Percentiles rank a stretch among this genome's conserved stretches.
Evolutionary conservation across 2,113 vertebrate genomes (phyloP).

Genomic region (Turdus rufiventris): DNA sequence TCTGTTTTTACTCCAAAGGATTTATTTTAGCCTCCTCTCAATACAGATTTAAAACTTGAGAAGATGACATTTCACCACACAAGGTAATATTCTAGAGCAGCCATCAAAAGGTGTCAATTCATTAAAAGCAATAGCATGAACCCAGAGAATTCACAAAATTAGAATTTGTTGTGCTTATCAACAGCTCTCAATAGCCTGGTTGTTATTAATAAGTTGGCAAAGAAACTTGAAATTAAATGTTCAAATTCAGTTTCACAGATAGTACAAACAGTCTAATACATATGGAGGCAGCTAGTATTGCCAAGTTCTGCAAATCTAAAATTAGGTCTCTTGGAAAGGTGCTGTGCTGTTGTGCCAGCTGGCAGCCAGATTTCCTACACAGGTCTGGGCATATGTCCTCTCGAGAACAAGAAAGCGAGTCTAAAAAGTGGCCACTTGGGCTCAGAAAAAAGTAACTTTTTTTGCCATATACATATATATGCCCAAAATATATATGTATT

Average conservation of each 20-base stretch:
- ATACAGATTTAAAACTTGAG: background rate
- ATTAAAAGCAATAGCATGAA: background rate
- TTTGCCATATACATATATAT: background rate
- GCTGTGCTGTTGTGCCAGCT: background rate
- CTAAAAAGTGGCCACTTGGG: background rate
- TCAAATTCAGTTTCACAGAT: background rate
- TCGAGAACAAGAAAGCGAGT: background rate
- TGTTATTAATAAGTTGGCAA: background rate
- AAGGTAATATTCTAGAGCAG: background rate
- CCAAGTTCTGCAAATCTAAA: slow-evolving; percentile 1
- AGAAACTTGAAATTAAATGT: background rate
- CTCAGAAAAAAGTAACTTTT: background rate
- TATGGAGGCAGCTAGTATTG: background rate
- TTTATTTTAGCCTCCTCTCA: background rate
- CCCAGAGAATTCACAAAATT: background rate
- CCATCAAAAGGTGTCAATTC: background rate
- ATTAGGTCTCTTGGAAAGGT: background rate
- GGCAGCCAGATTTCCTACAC: background rate
- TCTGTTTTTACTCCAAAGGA: background rate
- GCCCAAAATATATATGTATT: background rate
- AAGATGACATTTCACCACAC: background rate
- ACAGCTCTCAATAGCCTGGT: background rate
- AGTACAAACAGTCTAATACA: background rate
- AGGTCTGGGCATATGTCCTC: background rate
- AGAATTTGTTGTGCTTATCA: background rate